A percentile compares a stretch with the other conserved stretches of the same genome.
Evolutionary conservation across 2,888 invertebrate species (phyloP).

Genomic region (Trachelus tabidus): DNA sequence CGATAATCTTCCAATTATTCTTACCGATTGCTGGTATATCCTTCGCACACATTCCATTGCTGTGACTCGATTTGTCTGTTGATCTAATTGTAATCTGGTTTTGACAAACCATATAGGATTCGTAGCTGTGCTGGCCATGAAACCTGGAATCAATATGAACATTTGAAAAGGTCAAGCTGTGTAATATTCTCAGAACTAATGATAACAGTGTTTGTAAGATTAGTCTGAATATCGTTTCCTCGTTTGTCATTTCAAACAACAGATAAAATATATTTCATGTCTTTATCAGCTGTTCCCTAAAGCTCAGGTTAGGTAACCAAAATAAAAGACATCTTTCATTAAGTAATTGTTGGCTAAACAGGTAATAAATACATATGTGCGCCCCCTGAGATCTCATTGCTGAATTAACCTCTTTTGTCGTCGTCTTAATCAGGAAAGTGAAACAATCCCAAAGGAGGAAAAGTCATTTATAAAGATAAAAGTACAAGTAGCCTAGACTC

Average conservation of each 20-base stretch:
- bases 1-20: constrained; percentile 28
- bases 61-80: constrained; percentile 72
- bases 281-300: background rate
- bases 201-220: background rate
- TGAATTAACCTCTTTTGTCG: background rate
- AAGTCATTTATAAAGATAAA: background rate
- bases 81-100: constrained; percentile 95
- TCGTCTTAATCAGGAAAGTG: background rate
- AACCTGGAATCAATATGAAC: constrained; percentile 72
- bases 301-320: background rate
- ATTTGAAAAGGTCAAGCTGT: background rate
- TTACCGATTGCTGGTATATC: constrained; percentile 84
- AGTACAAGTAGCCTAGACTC: background rate
- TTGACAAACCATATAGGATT: constrained; percentile 99
- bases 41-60: constrained; percentile 83
- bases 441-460: no score
- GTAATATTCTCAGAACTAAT: no score
- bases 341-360: background rate
- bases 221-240: background rate
- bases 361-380: background rate
- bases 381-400: no score
- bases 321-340: background rate
- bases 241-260: background rate
- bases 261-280: background rate
- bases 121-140: constrained; percentile 94